Conservation (phyloP, 2,797 vertebrate species). For the Bradypodion ventrale region DNA sequence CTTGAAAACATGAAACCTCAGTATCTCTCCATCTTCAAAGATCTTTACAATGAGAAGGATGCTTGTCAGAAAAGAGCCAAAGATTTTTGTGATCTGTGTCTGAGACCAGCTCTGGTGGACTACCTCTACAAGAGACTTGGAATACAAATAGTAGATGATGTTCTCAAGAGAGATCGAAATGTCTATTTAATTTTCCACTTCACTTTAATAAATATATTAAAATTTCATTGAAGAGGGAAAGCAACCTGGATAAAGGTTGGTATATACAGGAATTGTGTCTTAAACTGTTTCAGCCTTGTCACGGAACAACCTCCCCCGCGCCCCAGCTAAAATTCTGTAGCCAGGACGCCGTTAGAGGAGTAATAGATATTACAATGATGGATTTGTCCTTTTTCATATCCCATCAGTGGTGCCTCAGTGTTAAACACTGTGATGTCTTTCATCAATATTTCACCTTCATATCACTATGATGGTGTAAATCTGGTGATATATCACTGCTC, state of each 20-base stretch:
- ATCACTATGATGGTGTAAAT: background rate
- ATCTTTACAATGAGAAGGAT: constrained; percentile 63
- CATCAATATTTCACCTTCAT: constrained; percentile 47
- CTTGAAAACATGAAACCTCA: constrained; percentile 64
- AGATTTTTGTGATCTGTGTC: constrained; percentile 56
- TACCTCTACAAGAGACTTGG: constrained; percentile 68
- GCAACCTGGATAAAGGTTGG: background rate
- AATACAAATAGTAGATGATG: constrained; percentile 63
- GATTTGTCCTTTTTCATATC: constrained; percentile 18
- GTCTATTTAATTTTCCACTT: background rate
- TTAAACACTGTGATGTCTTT: constrained; percentile 12
- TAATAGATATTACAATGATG: background rate
- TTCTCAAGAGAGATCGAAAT: constrained; percentile 46
- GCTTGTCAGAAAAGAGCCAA: constrained; percentile 60
- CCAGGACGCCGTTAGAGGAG: background rate
- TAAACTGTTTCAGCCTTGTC: too few relatives aligned
- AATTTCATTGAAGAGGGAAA: too few relatives aligned
- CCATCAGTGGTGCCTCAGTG: constrained; percentile 33
- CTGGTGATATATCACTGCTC: constrained; percentile 16
- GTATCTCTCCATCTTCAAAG: constrained; percentile 67
- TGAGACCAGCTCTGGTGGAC: constrained; percentile 66
- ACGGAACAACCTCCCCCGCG: background rate
- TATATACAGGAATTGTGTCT: background rate
- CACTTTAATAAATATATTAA: too few relatives aligned
- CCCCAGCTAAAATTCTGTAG: background rate